Base-by-base conservation (phyloP, 2,113 vertebrate genomes). In the Muscicapa adusta region DNA sequence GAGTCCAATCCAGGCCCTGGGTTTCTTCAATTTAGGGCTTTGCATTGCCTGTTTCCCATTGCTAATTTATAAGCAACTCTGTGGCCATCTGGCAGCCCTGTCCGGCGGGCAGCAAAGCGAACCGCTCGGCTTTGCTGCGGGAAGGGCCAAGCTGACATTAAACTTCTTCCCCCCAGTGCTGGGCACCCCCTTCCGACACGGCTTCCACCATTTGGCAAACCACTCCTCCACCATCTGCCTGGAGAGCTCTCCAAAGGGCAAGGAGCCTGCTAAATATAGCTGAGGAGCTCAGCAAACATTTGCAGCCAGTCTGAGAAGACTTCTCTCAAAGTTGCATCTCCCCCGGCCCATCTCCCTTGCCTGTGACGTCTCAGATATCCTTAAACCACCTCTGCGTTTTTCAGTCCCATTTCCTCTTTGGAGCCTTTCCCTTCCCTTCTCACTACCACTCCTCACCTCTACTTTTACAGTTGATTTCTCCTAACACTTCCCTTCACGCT, bases 221-320 rank as follows among this genome's bases (percentile, higher is more conserved):
- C 0, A 6, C 57, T 85, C 74, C 88, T 90, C 67, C 0, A 0
- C 96, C 96, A 95, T 94, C 95, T 96, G 93, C 54, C 4, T 62
- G 94, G 76, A 91, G 82, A 94, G 43, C 67, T 85, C 96, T 94
- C 96, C 85, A 84, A 90, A 96, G 96, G 89, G 33, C 92, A 94
- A 0, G 1, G 57, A 85, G 67, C 66, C 61, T 66, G 78, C 96
- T 96, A 96, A 96, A 97, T 93, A 95, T 91, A 96, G 85, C 82
- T 2, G 2, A 50, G 87, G 31, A 90, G 78, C 76, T 93, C 4
- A 96, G 82, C 73, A 96, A 95, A 96, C 65, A 71, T 88, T 95
- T 62, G 40, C 58, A 93, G 88, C 43, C 65, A 29, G 72, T 81
- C 85, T 84, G 84, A 82, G 91, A 89, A 63, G 94, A 50, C 72